phyloP scores from a whole-genome alignment of 1,140 invertebrate genomes.

The Nebria ingens region DNA sequence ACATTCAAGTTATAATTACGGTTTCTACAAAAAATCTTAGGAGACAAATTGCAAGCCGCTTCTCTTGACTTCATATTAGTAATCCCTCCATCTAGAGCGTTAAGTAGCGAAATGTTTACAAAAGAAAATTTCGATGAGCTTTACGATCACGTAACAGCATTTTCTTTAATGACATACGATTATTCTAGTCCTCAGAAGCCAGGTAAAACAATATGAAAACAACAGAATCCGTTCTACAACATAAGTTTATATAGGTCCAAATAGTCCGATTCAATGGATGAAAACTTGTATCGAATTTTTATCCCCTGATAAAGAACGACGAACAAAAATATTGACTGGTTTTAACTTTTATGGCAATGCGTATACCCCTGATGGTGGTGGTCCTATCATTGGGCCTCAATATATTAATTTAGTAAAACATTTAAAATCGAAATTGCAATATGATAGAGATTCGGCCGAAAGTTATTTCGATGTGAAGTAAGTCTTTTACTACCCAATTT shows the following conservation, averaged over 20 bases:
- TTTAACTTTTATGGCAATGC: slow-evolving; percentile 92
- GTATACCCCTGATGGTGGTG: slow-evolving; percentile 64
- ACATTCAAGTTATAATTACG: too few species aligned
- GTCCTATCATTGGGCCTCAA: slow-evolving; percentile 66
- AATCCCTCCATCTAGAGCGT: slow-evolving; percentile 68
- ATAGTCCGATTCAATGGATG: slow-evolving; percentile 80
- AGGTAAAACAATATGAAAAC: slow-evolving; percentile 37
- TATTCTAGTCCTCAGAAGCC: slow-evolving; percentile 74
- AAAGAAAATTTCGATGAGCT: slow-evolving; percentile 67
- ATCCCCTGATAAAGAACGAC: slow-evolving; percentile 48
- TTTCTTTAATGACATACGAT: slow-evolving; percentile 94
- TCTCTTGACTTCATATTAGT: slow-evolving; percentile 66
- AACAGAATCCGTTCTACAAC: slow-evolving; percentile 12
- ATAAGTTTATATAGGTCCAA: slow-evolving; percentile 49
- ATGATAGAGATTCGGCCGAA: slow-evolving; percentile 68
- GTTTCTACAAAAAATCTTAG: slow-evolving; percentile 32
- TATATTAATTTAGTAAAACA: slow-evolving; percentile 60
- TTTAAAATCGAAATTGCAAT: slow-evolving; percentile 58
- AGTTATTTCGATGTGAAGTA: slow-evolving; percentile 81
- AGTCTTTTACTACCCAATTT: too few species aligned
- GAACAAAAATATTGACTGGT: slow-evolving; percentile 75
- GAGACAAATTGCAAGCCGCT: slow-evolving; percentile 38
- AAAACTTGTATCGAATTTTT: slow-evolving; percentile 64
- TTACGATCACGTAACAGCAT: slow-evolving; percentile 64
- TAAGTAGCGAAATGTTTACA: slow-evolving; percentile 58